phyloP scores from a whole-genome alignment of 2,113 vertebrate species.

The Diphyllodes magnificus region DNA sequence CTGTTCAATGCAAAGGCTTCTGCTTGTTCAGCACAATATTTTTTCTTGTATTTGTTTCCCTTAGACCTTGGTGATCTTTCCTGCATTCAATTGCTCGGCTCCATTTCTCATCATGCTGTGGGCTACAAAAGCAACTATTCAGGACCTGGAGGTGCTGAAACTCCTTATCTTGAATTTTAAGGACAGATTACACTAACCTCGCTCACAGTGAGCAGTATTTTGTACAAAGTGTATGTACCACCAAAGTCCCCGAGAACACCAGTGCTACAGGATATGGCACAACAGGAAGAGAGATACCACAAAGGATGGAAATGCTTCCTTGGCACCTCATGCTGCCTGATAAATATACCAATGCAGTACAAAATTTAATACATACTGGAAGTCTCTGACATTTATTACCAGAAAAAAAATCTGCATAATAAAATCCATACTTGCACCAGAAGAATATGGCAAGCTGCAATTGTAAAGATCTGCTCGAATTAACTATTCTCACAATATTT shows the following conservation, averaged over 20 bases:
- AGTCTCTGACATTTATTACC: background rate
- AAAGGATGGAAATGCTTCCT: background rate
- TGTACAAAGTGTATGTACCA: background rate
- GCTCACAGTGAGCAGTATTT: background rate
- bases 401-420: background rate
- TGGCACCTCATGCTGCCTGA: background rate
- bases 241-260: background rate
- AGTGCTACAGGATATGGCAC: background rate
- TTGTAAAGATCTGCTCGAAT: background rate
- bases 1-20: background rate
- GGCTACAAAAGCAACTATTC: background rate
- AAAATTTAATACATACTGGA: background rate
- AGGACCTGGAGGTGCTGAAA: background rate
- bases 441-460: background rate
- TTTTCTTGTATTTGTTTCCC: constrained; percentile 16
- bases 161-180: background rate
- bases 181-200: background rate
- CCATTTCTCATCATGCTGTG: background rate
- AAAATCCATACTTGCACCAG: background rate
- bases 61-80: constrained; percentile 34
- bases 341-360: background rate
- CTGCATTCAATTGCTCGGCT: background rate
- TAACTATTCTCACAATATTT: background rate
- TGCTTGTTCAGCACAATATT: constrained; percentile 8
- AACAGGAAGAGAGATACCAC: background rate